Base-by-base conservation (phyloP, 2,797 vertebrate species). In the Streptopelia turtur region DNA sequence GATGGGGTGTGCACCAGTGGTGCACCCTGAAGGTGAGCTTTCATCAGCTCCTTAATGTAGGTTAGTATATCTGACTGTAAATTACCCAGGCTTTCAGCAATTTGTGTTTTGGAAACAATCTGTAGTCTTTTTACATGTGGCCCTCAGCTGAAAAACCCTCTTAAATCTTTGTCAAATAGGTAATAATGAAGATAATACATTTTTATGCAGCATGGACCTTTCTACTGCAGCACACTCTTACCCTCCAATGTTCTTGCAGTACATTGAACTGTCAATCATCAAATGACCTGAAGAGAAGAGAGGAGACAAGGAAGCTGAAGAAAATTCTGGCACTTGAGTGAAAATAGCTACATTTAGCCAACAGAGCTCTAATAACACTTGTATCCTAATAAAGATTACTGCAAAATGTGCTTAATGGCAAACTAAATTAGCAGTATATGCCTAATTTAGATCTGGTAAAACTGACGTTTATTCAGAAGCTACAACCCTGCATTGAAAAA, bases 131-230 rank as follows among this genome's bases (percentile, higher is more conserved):
- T 77, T 71, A 53, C 28, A 39, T 4, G 10, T 80, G 71, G 20
- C 31, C 41, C 35, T 90, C 50, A 80, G 83, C 64, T 89, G 66
- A n/a, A 94, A 94, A 95, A 53, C 31, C 49, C 66, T 89, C 89
- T 92, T 95, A 95, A 93, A 94, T 95, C 90, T 93, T 57, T 95
- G 90, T 94, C 89, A 92, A 77, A 87, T 57, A 82, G 53, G 16
- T 85, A 87, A 90, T 90, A 92, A 93, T 89, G 81, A 82, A 74
- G 49, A 80, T 33, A 87, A 79, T 53, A 71, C 2, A 31, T 88
- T 94, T 94, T 83, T 47, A 88, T 86, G 87, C 87, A 75, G 49
- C 10, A 8, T 64, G 50, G 72, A 86, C 85, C 49, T 89, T 89
- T 83, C 66, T 64, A 85, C 78, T 84, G 66, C 70, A 74, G 78